A percentile compares a stretch with the other conserved stretches of the same genome.
Conservation (phyloP, 2,888 invertebrate species). For the Rhopalosiphum nymphaeae region DNA sequence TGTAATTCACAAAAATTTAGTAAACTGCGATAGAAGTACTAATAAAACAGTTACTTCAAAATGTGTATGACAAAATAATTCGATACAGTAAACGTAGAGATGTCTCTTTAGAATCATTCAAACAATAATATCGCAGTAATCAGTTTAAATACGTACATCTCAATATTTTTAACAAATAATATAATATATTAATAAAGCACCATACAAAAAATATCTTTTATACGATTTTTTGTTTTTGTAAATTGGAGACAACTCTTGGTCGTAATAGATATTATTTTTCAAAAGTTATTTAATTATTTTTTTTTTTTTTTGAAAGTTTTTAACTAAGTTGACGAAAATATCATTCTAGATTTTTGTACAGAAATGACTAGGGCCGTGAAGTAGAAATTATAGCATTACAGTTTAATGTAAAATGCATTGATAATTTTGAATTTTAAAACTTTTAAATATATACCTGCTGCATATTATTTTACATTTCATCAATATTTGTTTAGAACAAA, state of each 20-base stretch:
- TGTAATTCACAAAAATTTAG: not conserved
- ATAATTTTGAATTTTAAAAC: not conserved
- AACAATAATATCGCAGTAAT: no score
- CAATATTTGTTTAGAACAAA: not conserved
- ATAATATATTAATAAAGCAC: no score
- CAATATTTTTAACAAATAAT: no score
- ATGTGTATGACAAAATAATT: not conserved
- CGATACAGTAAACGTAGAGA: not conserved
- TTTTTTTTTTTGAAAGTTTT: not conserved
- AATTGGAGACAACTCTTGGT: no score
- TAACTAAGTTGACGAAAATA: not conserved
- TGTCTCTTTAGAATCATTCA: not conserved
- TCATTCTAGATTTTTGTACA: not conserved
- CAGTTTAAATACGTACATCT: no score
- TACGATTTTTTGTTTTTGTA: no score
- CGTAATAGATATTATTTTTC: no score
- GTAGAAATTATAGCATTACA: not conserved
- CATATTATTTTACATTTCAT: not conserved
- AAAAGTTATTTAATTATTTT: no score
- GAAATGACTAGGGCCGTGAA: not conserved
- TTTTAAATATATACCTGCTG: not conserved
- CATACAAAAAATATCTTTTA: no score
- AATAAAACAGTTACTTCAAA: not conserved
- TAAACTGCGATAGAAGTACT: not conserved
- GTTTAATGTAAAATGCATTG: not conserved